These are phyloP conservation scores for Urosaurus nigricauda DNA, from an alignment of 2,797 vertebrate genomes.

Conservation along the genomic window DNA sequence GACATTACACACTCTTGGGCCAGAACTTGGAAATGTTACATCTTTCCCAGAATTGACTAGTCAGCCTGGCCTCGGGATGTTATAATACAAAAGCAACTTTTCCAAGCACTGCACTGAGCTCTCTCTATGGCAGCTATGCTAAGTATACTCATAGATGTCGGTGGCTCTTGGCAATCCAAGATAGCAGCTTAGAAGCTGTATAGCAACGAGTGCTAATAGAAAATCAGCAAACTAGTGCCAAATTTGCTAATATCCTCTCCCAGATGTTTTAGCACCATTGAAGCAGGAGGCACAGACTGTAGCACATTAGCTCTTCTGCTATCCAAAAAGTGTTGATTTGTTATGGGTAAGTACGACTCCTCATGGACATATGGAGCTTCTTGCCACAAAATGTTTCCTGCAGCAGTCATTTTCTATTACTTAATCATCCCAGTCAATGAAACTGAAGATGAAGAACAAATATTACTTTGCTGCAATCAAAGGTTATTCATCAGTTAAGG, in stretches of 20 bases:
- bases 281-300: not conserved
- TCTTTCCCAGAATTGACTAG: too few species aligned
- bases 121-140: not conserved
- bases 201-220: not conserved
- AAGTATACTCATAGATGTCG: not conserved
- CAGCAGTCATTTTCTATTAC: slow-evolving; percentile 19
- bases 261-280: not conserved
- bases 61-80: too few species aligned
- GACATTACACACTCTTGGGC: not conserved
- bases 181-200: not conserved
- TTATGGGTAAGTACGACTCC: not conserved
- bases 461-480: not conserved
- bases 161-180: not conserved
- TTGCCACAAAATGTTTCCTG: slow-evolving; percentile 18
- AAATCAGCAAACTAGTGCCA: not conserved
- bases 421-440: not conserved
- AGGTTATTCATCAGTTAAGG: not conserved
- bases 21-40: not conserved
- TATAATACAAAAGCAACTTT: not conserved
- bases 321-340: not conserved
- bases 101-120: not conserved
- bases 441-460: not conserved
- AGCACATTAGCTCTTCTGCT: not conserved
- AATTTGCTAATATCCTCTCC: not conserved
- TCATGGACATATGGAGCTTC: not conserved